Evolutionary conservation across 1,140 invertebrate genomes (phyloP).

Genomic region (Homarus americanus): DNA sequence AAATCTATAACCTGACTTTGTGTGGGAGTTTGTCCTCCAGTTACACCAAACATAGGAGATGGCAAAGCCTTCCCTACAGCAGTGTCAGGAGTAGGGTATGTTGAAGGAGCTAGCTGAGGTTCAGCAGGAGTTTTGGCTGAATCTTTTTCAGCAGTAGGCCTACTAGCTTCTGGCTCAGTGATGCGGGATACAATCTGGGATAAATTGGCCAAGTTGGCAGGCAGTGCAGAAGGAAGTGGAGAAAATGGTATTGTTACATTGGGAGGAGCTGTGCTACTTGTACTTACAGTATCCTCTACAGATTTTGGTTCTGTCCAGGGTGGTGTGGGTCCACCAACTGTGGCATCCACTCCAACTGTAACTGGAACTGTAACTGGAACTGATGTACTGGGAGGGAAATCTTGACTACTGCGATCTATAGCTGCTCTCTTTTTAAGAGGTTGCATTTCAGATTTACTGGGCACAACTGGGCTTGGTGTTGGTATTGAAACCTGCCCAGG

Average conservation of each 20-base stretch:
- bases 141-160: constrained; percentile 55
- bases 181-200: constrained; percentile 83
- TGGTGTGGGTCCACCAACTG: constrained; percentile 76
- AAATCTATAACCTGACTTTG: constrained; percentile 62
- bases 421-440: constrained; percentile 66
- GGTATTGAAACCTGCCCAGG: constrained; percentile 47
- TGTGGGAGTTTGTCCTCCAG: constrained; percentile 49
- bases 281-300: constrained; percentile 78
- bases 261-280: constrained; percentile 42
- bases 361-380: constrained; percentile 9
- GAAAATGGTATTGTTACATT: constrained; percentile 65
- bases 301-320: constrained; percentile 82
- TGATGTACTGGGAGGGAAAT: constrained; percentile 22
- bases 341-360: not conserved
- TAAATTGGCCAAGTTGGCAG: constrained; percentile 81
- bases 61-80: constrained; percentile 59
- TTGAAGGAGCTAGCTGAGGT: constrained; percentile 42
- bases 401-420: constrained; percentile 49
- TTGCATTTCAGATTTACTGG: constrained; percentile 60
- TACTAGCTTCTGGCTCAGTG: constrained; percentile 80
- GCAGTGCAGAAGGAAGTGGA: constrained; percentile 68
- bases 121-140: constrained; percentile 53
- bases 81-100: constrained; percentile 62
- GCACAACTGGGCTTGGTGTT: constrained; percentile 47
- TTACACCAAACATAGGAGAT: constrained; percentile 56